Evolutionary conservation across 1,140 invertebrate species (phyloP).

Genomic region (Odontomachus brunneus): DNA sequence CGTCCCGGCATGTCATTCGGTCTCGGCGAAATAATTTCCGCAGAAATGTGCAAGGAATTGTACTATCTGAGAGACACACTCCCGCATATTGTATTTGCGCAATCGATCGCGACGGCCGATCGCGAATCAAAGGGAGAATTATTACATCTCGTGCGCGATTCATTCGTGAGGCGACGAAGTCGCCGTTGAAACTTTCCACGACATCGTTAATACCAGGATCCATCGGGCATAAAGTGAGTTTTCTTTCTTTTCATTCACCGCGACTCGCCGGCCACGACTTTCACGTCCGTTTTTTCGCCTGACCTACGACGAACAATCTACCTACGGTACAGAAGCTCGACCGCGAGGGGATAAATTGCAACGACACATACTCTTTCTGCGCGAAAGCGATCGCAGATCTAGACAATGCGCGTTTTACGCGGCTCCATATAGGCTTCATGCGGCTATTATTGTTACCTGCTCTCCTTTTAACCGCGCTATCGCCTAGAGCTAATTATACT

Average conservation of each 20-base stretch:
- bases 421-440: slow-evolving; percentile 53
- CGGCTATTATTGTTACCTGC: slow-evolving; percentile 49
- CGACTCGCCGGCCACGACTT: slow-evolving; percentile 15
- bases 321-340: slow-evolving; percentile 33
- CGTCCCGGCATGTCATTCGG: neutral
- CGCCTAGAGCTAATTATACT: slow-evolving; percentile 52
- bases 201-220: slow-evolving; percentile 28
- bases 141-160: neutral
- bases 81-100: neutral
- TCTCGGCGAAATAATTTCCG: slow-evolving; percentile 13
- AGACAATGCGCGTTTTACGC: slow-evolving; percentile 45
- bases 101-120: neutral
- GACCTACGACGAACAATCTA: slow-evolving; percentile 57
- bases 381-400: slow-evolving; percentile 50
- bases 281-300: slow-evolving; percentile 57
- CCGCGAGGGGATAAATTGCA: slow-evolving; percentile 10
- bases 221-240: slow-evolving; percentile 35
- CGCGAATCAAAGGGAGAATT: slow-evolving; percentile 8
- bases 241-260: neutral
- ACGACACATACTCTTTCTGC: slow-evolving; percentile 26
- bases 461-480: slow-evolving; percentile 43
- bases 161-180: slow-evolving; percentile 33
- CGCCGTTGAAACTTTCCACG: neutral
- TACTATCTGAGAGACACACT: neutral
- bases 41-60: slow-evolving; percentile 12